Evolutionary conservation across 2,113 vertebrate genomes (phyloP).

Genomic region (Spizaetus ornatus): DNA sequence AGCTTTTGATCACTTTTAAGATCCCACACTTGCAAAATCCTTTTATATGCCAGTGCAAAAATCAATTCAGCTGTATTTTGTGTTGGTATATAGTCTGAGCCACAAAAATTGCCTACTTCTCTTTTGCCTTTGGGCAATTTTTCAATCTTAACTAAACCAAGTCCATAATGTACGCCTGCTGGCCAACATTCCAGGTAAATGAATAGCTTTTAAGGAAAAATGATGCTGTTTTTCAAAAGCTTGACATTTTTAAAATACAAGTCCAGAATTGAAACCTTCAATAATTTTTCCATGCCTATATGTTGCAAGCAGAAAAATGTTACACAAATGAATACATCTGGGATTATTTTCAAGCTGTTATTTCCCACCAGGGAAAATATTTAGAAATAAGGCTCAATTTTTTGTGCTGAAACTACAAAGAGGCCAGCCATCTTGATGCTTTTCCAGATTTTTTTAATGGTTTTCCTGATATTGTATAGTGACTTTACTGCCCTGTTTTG

Average conservation of each 20-base stretch:
- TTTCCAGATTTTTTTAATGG: constrained; percentile 80
- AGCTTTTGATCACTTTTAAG: constrained; percentile 13
- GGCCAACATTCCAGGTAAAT: constrained; percentile 83
- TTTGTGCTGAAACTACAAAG: constrained; percentile 79
- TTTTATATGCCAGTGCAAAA: constrained; percentile 38
- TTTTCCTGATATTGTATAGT: constrained; percentile 81
- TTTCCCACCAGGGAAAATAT: constrained; percentile 83
- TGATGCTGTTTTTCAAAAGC: constrained; percentile 79
- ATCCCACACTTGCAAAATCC: constrained; percentile 4
- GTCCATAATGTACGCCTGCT: constrained; percentile 75
- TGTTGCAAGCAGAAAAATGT: constrained; percentile 75
- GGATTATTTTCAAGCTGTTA: constrained; percentile 84
- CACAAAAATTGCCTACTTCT: constrained; percentile 69
- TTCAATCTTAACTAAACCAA: constrained; percentile 78
- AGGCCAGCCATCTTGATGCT: constrained; percentile 77
- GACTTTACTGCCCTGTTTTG: constrained; percentile 75
- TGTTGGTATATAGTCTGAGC: constrained; percentile 63
- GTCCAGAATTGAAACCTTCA: constrained; percentile 78
- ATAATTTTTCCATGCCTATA: constrained; percentile 80
- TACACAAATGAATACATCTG: constrained; percentile 84
- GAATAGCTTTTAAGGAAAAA: constrained; percentile 80
- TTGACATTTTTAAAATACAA: constrained; percentile 78
- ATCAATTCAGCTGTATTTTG: constrained; percentile 43
- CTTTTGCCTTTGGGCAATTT: constrained; percentile 71
- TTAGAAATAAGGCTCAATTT: constrained; percentile 75